Evolutionary conservation across 2,888 invertebrate genomes (phyloP), one percentile per base, ranked within the genome.

Genomic region (Cataglyphis livida): DNA sequence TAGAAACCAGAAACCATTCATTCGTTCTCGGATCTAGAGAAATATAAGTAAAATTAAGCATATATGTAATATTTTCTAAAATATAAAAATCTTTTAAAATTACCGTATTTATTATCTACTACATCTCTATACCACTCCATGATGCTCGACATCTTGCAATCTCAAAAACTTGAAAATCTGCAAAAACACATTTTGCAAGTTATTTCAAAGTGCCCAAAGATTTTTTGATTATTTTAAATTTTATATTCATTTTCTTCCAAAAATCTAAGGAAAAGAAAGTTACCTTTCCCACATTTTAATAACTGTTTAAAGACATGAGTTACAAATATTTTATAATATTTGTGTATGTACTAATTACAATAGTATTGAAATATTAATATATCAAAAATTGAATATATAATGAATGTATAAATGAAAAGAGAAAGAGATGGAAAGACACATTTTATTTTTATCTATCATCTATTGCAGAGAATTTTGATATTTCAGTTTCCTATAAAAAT

Each of bases 1-100:
- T 96, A 41, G 95, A 95, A 86, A 97, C 96, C 71, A 98, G 95
- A 91, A 97, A 97, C 97, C 97, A 97, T 91, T 96, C 96, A 84
- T 95, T 96, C 66, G 97, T 97, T 90, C 97, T 95, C 21, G 96
- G 96, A 95, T 97, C 97, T 97, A 95, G 1, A 54, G 25, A 75
- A 84, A 84, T 10, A 38, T 38, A 48, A 71, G 3, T 5, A 66
- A 3, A 35, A 59, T 57, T 51, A 59, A 57, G 2, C 3, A 32
- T n/a, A 66, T 35, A 5, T 21, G 9, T 25, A 12, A n/a, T 25
- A 18, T 9, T 44, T 65, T 25, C 44, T 18, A 6, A 0, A 21
- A 38, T 28, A 2, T 32, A 51, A 12, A 7, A 59, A 3, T 10
- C 38, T 54, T 18, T 15, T 44, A 35, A 35, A 35, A 38, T 89